phyloP scores from a whole-genome alignment of 2,797 vertebrate genomes.

The Merluccius polli region DNA sequence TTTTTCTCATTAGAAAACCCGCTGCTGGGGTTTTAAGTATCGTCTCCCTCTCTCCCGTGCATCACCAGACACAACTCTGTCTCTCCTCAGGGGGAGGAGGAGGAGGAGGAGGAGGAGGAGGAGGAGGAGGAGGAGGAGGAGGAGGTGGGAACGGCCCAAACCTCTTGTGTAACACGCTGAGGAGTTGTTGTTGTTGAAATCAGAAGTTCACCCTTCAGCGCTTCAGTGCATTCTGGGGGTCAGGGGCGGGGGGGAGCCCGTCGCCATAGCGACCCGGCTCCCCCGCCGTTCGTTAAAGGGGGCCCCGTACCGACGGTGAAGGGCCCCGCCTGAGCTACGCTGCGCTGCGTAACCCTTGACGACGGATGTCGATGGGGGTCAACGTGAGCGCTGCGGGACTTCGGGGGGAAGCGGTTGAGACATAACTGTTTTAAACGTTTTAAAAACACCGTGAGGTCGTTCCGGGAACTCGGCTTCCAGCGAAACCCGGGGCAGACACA shows the following conservation, averaged over 20 bases:
- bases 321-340: slow-evolving; percentile 45
- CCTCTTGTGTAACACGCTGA: slow-evolving; percentile 39
- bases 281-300: slow-evolving; percentile 31
- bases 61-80: neutral
- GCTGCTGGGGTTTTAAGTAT: neutral
- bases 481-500: too few relatives aligned
- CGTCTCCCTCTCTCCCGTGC: neutral
- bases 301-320: slow-evolving; percentile 28
- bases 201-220: slow-evolving; percentile 24
- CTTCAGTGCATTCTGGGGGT: slow-evolving; percentile 31
- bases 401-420: slow-evolving; percentile 26
- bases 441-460: neutral
- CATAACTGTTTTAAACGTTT: neutral
- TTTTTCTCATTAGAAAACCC: neutral
- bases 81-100: too few relatives aligned
- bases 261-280: slow-evolving; percentile 57
- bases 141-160: neutral
- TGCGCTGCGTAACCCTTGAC: slow-evolving; percentile 51
- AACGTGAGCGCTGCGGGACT: neutral
- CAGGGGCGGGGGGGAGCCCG: slow-evolving; percentile 28
- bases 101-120: too few relatives aligned
- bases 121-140: too few relatives aligned
- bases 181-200: slow-evolving; percentile 40
- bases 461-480: neutral
- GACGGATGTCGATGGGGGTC: slow-evolving; percentile 32